Conservation (phyloP, 2,113 vertebrate genomes). For the Malurus melanocephalus region DNA sequence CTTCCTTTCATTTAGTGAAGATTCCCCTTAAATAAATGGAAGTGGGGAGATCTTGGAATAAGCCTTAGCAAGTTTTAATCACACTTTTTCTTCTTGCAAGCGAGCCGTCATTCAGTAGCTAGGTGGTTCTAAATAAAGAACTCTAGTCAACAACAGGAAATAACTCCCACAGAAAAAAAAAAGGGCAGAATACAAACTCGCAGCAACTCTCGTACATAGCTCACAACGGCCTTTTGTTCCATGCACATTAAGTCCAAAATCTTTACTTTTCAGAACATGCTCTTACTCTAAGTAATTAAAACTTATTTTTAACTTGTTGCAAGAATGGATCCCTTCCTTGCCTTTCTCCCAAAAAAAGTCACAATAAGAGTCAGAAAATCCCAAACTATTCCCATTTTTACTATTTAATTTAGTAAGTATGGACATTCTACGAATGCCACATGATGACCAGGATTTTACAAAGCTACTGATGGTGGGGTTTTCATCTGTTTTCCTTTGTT, state of each 20-base stretch:
- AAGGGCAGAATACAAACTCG: slow-evolving; percentile 88
- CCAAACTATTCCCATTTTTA: background rate
- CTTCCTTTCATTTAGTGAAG: slow-evolving; percentile 8
- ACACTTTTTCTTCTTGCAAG: slow-evolving; percentile 66
- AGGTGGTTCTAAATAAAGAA: slow-evolving; percentile 99
- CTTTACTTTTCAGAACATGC: slow-evolving; percentile 62
- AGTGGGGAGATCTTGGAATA: slow-evolving; percentile 63
- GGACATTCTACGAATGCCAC: background rate
- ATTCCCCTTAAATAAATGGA: slow-evolving; percentile 42
- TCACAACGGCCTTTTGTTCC: slow-evolving; percentile 87
- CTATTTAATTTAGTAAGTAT: background rate
- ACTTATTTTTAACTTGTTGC: background rate
- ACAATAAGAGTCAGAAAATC: background rate
- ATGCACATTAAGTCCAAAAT: slow-evolving; percentile 64
- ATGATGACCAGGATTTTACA: background rate
- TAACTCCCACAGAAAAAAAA: slow-evolving; percentile 91
- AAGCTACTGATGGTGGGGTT: background rate
- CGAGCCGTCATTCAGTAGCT: slow-evolving; percentile 81
- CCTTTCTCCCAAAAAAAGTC: background rate
- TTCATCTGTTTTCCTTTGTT: rapidly evolving
- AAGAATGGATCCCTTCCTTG: background rate
- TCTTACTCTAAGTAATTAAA: slow-evolving; percentile 54
- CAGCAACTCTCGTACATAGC: slow-evolving; percentile 84
- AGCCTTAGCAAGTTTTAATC: slow-evolving; percentile 69
- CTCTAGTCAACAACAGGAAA: slow-evolving; percentile 99